phyloP scores from a whole-genome alignment of 1,140 invertebrate species.

The Zaprionus nigranus region DNA sequence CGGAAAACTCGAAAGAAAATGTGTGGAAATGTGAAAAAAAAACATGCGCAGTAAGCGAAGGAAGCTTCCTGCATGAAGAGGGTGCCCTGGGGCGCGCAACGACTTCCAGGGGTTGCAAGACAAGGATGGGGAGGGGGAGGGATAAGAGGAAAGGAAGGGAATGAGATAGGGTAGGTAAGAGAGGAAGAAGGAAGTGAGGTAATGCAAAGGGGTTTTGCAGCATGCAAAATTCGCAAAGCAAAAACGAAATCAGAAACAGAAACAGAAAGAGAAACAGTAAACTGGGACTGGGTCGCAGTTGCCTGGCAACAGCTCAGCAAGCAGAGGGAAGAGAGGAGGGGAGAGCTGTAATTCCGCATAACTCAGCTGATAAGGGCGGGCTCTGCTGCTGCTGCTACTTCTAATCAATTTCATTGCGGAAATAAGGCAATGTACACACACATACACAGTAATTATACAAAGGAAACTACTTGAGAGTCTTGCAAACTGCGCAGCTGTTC shows the following conservation, averaged over 20 bases:
- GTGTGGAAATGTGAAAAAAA: conserved; percentile 58
- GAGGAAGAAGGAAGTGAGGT: background rate
- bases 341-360: conserved; percentile 21
- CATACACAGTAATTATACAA: background rate
- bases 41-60: conserved; percentile 68
- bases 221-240: background rate
- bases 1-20: conserved; percentile 31
- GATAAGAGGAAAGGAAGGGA: background rate
- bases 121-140: background rate
- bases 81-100: background rate
- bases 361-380: conserved; percentile 49
- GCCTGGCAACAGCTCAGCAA: conserved; percentile 17
- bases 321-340: background rate
- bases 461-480: conserved; percentile 27
- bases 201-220: background rate
- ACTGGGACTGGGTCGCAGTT: background rate
- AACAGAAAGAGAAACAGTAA: background rate
- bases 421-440: conserved; percentile 28
- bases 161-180: no score
- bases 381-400: background rate
- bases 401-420: conserved; percentile 71
- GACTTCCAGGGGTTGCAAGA: conserved; percentile 7
- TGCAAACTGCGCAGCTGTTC: conserved; percentile 58
- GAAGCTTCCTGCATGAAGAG: background rate
- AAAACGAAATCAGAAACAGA: background rate